Conservation (phyloP, 1,140 invertebrate genomes). For the Pentalonia nigronervosa region DNA sequence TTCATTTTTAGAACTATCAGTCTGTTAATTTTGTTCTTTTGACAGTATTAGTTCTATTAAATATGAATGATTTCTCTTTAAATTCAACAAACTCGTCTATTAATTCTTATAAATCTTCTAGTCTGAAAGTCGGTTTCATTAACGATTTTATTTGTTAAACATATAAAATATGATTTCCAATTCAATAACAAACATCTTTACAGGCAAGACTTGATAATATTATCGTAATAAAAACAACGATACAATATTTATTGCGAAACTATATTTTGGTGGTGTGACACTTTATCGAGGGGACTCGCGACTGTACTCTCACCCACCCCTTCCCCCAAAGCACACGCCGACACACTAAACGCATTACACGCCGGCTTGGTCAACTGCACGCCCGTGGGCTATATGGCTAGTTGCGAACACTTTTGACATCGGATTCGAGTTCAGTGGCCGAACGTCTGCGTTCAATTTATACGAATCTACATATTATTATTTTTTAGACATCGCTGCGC, state of each 20-base stretch:
- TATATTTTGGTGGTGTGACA: neutral
- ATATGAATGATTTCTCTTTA: too few relatives aligned
- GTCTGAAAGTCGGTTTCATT: too few relatives aligned
- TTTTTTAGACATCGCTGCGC: slow-evolving; percentile 12
- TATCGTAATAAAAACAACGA: neutral
- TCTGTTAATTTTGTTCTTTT: too few relatives aligned
- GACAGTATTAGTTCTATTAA: too few relatives aligned
- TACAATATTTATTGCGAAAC: neutral
- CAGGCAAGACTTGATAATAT: neutral
- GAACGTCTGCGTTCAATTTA: slow-evolving; percentile 4
- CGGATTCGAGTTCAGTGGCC: slow-evolving; percentile 50
- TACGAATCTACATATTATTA: slow-evolving; percentile 37
- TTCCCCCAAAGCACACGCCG: neutral
- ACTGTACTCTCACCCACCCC: neutral
- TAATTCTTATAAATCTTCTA: too few relatives aligned
- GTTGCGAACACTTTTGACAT: neutral
- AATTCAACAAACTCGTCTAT: too few relatives aligned
- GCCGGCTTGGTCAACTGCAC: neutral
- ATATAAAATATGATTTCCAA: too few relatives aligned
- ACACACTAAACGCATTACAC: neutral
- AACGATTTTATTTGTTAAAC: too few relatives aligned
- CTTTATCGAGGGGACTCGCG: neutral
- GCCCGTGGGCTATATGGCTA: neutral
- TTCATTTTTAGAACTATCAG: too few relatives aligned
- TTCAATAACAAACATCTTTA: neutral